Conservation (phyloP, 2,113 vertebrate genomes). For the Etia nguti region DNA sequence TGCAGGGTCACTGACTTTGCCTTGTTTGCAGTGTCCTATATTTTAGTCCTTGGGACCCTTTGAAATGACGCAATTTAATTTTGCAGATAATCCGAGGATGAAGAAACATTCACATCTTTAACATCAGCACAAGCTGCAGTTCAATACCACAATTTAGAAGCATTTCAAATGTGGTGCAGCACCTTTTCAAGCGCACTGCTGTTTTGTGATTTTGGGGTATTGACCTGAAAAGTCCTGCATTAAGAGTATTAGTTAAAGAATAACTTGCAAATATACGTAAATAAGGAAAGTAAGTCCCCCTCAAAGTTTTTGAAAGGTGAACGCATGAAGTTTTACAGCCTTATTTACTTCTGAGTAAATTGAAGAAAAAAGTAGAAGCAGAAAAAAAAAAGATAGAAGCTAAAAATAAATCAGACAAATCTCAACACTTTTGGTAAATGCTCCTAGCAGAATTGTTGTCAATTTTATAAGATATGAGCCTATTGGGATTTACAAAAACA, state of each 20-base stretch:
- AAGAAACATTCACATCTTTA: accelerated
- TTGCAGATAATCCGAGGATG: neutral
- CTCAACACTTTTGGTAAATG: neutral
- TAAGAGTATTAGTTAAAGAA: neutral
- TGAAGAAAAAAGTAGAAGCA: neutral
- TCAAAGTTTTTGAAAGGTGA: neutral
- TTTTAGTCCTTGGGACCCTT: neutral
- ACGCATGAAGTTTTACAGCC: neutral
- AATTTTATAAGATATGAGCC: neutral
- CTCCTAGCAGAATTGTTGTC: accelerated
- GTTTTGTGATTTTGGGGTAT: neutral
- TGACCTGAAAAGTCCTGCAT: neutral
- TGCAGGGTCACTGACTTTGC: neutral
- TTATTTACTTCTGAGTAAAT: neutral
- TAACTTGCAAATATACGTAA: neutral
- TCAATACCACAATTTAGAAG: neutral
- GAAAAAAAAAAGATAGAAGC: neutral
- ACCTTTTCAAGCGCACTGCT: neutral
- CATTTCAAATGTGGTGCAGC: neutral
- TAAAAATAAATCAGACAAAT: neutral
- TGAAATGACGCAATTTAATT: neutral
- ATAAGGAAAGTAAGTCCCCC: neutral
- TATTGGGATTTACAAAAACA: neutral
- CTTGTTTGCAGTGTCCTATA: neutral
- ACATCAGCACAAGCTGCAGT: neutral